Percentiles rank a stretch among this genome's conserved stretches.
Evolutionary conservation across 2,797 vertebrate species (phyloP).

Genomic region (Macropus fuliginosus): DNA sequence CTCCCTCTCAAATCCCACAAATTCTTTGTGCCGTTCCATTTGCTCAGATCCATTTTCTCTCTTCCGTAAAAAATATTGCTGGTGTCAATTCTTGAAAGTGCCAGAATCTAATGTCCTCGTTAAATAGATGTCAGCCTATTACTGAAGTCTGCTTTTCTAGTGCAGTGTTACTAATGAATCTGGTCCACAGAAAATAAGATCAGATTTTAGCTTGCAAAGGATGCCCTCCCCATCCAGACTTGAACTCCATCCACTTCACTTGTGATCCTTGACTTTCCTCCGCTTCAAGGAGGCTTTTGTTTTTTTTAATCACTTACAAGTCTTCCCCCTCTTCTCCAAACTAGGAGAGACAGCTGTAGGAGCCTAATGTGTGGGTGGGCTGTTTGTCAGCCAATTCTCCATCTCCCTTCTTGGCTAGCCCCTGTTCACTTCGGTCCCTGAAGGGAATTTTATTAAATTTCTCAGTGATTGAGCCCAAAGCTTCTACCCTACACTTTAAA

Average conservation of each 20-base stretch:
- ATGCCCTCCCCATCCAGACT: not conserved
- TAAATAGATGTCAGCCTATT: not conserved
- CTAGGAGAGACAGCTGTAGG: accelerated
- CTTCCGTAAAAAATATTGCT: not conserved
- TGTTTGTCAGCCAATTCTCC: not conserved
- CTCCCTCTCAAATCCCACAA: not conserved
- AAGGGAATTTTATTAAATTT: not conserved
- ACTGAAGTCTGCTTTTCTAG: constrained; percentile 5
- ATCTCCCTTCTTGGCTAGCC: accelerated
- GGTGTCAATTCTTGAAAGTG: not conserved
- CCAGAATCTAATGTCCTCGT: not conserved
- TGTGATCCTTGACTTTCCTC: not conserved
- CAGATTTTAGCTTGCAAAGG: not conserved
- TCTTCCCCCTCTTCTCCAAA: accelerated
- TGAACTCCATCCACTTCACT: accelerated
- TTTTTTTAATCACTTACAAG: not conserved
- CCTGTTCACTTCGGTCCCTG: accelerated
- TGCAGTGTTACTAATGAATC: not conserved
- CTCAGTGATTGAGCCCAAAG: not conserved
- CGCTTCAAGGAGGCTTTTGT: accelerated
- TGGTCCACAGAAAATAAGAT: not conserved
- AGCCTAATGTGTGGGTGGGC: not conserved
- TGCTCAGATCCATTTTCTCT: not conserved
- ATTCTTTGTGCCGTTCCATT: not conserved
- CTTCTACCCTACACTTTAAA: not conserved